These are phyloP conservation scores for Lepidotrigona ventralis DNA, from an alignment of 1,140 invertebrate species.

Conservation along the genomic window DNA sequence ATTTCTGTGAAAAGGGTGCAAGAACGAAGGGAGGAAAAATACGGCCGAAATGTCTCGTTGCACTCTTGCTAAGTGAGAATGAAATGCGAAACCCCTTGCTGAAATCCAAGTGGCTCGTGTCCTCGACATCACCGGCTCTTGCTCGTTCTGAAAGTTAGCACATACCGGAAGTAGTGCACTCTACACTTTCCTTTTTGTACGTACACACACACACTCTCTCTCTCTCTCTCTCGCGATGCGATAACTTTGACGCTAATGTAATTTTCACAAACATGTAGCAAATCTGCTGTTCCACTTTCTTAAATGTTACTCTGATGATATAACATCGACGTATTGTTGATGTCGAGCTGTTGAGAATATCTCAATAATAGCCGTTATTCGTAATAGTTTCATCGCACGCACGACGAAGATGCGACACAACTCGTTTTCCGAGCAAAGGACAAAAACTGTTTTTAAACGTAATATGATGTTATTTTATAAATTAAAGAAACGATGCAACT, in stretches of 20 bases:
- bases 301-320: neutral
- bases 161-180: constrained; percentile 44
- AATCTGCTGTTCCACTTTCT: neutral
- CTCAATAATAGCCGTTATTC: neutral
- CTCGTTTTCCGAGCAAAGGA: too few relatives aligned
- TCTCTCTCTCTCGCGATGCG: neutral
- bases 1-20: neutral
- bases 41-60: constrained; percentile 37
- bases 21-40: constrained; percentile 13
- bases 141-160: constrained; percentile 45
- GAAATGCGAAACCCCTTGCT: constrained; percentile 58
- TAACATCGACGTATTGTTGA: neutral
- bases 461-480: too few relatives aligned
- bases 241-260: constrained; percentile 3
- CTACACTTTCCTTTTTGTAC: neutral
- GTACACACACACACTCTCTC: too few relatives aligned
- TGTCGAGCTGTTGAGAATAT: neutral
- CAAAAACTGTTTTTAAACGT: too few relatives aligned
- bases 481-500: too few relatives aligned
- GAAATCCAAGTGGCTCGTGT: constrained; percentile 60
- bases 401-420: too few relatives aligned
- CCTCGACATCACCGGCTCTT: constrained; percentile 42
- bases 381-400: too few relatives aligned
- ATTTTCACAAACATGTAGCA: neutral
- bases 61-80: constrained; percentile 45